phyloP scores from a whole-genome alignment of 2,888 invertebrate genomes.

The Unio delphinus region DNA sequence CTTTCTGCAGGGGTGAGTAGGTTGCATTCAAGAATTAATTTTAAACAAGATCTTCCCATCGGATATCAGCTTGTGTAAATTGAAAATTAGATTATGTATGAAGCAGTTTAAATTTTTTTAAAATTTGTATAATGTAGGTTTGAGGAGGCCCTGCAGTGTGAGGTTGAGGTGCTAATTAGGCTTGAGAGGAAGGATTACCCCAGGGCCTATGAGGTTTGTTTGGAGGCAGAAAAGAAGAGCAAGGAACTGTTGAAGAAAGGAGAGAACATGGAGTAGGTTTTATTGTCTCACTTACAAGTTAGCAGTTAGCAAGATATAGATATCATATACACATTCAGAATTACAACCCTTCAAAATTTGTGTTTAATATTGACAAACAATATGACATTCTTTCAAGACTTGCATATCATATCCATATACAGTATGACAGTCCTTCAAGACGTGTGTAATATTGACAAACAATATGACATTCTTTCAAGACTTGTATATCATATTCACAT shows the following conservation, averaged over 20 bases:
- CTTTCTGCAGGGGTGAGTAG: too few species aligned
- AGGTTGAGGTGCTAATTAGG: slow-evolving; percentile 62
- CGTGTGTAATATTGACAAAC: neutral
- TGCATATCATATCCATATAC: neutral
- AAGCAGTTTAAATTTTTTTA: neutral
- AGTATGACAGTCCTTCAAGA: neutral
- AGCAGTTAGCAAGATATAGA: neutral
- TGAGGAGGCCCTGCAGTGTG: slow-evolving; percentile 62
- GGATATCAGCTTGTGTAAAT: neutral
- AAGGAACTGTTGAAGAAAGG: slow-evolving; percentile 28
- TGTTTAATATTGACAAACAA: neutral
- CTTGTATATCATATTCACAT: neutral
- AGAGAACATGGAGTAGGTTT: slow-evolving; percentile 29
- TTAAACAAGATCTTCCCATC: too few species aligned
- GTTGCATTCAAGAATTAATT: too few species aligned
- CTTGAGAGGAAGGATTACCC: slow-evolving; percentile 65
- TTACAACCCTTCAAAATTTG: neutral
- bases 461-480: neutral
- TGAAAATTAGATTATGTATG: neutral
- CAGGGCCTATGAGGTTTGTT: slow-evolving; percentile 59
- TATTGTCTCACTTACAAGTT: neutral
- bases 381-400: neutral
- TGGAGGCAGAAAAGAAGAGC: slow-evolving; percentile 37
- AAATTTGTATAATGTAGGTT: slow-evolving; percentile 44
- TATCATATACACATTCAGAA: neutral